Base-by-base conservation (phyloP, 30 jellyfish, hydroid and myxozoan genomes). In the Cassiopea xamachana region DNA sequence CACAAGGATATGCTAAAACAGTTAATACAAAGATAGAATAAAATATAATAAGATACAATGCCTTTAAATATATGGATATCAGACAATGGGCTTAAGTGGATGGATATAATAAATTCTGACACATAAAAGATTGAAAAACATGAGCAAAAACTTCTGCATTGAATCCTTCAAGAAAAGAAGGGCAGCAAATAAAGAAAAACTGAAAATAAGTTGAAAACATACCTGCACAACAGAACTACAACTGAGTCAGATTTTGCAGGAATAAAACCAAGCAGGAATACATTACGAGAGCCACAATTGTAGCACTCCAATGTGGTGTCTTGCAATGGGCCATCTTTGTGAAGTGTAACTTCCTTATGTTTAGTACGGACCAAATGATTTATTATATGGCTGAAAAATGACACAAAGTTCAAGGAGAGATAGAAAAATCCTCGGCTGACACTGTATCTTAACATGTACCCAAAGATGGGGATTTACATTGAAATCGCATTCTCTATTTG, bases 161-260 rank as follows among this genome's bases (percentile, higher is more conserved):
- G 44, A 16, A 3, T 55, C 0, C 7, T 3, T 3, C 10, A 55
- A 55, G 10, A 55, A 6, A 6, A 55, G 7, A 55, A 55, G 12
- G 12, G 64, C 12, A 55, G 10, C 7, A 3, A 0, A 3, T 55
- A 6, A 55, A 55, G 10, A 55, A 55, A 0, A 55, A 55, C 7
- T 10, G 12, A 55, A 10, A 3, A 55, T 3, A 55, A 3, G 12
- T 0, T 55, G 10, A 55, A 55, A 14, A 74, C 39, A 15, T 85
- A 94, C 98, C 98, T 93, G 95, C 99, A 96, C 43, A 96, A 79
- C 68, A 96, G 83, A 13, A 97, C 98, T 71, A 97, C 98, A 90
- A 97, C 99, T 15, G 99, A 93, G 59, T 97, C 99, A 15, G 98
- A 98, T 90, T 97, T 97, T 43, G 99, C 98, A 68, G 99, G 99